Percentiles rank a stretch among this genome's conserved stretches.
phyloP scores from a whole-genome alignment of 2,797 vertebrate species.

The Myotis vivesi region DNA sequence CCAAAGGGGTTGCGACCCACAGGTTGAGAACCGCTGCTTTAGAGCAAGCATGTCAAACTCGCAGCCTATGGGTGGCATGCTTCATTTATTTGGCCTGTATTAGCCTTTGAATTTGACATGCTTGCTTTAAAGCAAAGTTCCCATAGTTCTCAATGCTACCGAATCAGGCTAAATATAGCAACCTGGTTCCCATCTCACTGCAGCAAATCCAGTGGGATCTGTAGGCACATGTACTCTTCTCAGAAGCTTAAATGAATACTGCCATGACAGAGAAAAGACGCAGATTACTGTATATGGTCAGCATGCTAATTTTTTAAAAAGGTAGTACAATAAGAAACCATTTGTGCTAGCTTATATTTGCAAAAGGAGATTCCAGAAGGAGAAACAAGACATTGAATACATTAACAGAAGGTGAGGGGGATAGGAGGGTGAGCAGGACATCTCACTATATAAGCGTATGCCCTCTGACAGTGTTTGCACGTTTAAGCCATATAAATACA shows the following conservation, averaged over 20 bases:
- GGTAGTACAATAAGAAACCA: background rate
- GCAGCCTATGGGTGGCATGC: rapidly evolving
- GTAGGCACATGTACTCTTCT: background rate
- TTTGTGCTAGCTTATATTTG: background rate
- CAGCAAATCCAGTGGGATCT: background rate
- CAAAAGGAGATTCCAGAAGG: background rate
- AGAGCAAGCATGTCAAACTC: too few species aligned
- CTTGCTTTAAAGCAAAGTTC: background rate
- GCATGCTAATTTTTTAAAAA: background rate
- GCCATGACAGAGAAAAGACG: background rate
- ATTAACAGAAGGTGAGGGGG: background rate
- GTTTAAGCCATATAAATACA: background rate
- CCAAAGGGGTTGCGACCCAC: too few species aligned
- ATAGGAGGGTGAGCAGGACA: background rate
- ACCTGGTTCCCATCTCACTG: background rate
- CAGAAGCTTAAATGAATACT: background rate
- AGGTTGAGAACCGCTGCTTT: too few species aligned
- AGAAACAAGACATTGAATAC: background rate
- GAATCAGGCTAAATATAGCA: background rate
- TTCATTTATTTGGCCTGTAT: too few species aligned
- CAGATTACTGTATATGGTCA: background rate
- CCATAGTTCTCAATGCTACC: background rate
- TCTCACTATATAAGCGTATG: background rate
- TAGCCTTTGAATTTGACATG: too few species aligned
- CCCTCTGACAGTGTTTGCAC: background rate